Conservation (phyloP, 2,888 invertebrate genomes). For the Augochlorella aurata region DNA sequence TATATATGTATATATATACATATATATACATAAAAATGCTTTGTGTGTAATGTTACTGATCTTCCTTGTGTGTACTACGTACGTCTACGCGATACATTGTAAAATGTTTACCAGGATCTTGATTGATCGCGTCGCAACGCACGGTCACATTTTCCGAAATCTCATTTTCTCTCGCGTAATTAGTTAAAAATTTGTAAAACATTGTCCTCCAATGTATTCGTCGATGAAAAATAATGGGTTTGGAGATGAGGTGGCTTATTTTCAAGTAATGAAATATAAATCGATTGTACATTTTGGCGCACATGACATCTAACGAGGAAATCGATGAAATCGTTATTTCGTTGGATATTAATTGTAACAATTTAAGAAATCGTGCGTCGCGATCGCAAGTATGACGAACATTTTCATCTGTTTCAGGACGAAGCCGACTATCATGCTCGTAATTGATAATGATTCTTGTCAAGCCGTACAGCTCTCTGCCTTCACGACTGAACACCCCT, state of each 20-base stretch:
- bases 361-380: conserved; percentile 39
- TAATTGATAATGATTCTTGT: conserved; percentile 56
- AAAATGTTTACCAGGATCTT: conserved; percentile 46
- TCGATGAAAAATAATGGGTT: too few species aligned
- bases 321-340: too few species aligned
- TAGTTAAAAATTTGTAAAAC: too few species aligned
- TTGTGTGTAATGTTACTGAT: conserved; percentile 76
- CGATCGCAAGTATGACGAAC: conserved; percentile 67
- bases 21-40: conserved; percentile 70
- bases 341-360: too few species aligned
- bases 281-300: too few species aligned
- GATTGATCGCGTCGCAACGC: conserved; percentile 44
- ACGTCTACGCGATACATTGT: conserved; percentile 51
- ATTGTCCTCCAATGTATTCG: too few species aligned
- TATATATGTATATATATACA: neutral
- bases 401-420: conserved; percentile 81
- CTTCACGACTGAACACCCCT: conserved; percentile 50
- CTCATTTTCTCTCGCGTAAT: too few species aligned
- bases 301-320: too few species aligned
- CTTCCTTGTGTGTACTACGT: conserved; percentile 60
- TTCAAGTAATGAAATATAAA: too few species aligned
- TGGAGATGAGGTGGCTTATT: too few species aligned
- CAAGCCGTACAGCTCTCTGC: conserved; percentile 61
- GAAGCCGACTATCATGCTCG: conserved; percentile 75
- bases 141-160: neutral